Evolutionary conservation across 2,888 invertebrate species (phyloP).

Genomic region (Lathronympha strigana): DNA sequence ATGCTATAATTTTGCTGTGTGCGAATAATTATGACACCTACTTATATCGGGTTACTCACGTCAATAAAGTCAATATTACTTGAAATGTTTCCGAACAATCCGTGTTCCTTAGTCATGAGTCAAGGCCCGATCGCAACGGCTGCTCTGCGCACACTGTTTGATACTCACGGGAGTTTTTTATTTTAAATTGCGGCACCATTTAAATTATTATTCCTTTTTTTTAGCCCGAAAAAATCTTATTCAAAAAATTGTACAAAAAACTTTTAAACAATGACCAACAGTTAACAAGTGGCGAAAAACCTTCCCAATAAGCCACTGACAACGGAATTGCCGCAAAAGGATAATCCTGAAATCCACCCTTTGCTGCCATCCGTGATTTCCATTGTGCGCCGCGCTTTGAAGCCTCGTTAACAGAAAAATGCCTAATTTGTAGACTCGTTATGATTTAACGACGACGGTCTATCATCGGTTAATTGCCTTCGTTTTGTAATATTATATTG

Average conservation of each 20-base stretch:
- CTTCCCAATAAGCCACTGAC: constrained; percentile 48
- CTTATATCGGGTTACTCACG: no score
- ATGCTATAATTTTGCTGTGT: no score
- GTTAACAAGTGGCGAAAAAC: constrained; percentile 26
- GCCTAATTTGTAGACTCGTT: constrained; percentile 42
- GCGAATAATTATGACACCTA: no score
- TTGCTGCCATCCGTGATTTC: constrained; percentile 37
- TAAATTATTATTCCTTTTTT: not conserved
- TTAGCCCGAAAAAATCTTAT: not conserved
- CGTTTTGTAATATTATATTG: constrained; percentile 27
- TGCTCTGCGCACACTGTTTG: no score
- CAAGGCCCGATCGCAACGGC: no score
- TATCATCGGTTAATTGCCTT: constrained; percentile 35
- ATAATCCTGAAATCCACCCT: constrained; percentile 52
- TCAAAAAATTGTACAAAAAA: constrained; percentile 1
- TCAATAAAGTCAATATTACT: no score
- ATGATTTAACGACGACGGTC: constrained; percentile 36
- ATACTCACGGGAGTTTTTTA: no score
- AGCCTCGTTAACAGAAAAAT: constrained; percentile 38
- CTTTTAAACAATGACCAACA: constrained; percentile 24
- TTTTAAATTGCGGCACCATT: not conserved
- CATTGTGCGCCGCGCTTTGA: constrained; percentile 36
- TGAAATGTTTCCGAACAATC: no score
- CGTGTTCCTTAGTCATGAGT: no score
- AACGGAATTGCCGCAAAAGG: constrained; percentile 50